phyloP scores from a whole-genome alignment of 2,797 vertebrate species.

The Lerista edwardsae region DNA sequence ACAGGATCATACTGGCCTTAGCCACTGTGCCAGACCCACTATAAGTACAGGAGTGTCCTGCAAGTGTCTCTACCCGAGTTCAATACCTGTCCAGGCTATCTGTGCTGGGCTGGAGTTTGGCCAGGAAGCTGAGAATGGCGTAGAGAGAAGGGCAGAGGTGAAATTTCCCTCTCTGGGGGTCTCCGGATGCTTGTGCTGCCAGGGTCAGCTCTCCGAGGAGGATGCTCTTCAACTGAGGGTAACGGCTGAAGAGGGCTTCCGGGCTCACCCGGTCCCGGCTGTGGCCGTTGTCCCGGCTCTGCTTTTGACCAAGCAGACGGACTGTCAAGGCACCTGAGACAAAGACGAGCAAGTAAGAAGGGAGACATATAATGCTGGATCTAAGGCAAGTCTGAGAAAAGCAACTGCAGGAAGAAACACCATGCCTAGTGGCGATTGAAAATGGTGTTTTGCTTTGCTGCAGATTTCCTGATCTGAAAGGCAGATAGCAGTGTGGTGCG shows the following conservation, averaged over 20 bases:
- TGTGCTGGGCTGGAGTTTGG: slow-evolving; percentile 86
- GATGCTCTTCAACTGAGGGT: slow-evolving; percentile 80
- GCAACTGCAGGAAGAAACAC: not conserved
- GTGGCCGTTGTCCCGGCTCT: slow-evolving; percentile 69
- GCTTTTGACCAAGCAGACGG: slow-evolving; percentile 86
- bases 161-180: slow-evolving; percentile 54
- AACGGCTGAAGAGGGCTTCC: slow-evolving; percentile 84
- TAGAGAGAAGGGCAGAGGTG: slow-evolving; percentile 84
- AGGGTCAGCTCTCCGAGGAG: slow-evolving; percentile 78
- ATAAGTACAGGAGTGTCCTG: not conserved
- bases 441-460: too few species aligned
- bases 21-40: too few species aligned
- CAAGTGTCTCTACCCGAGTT: not conserved
- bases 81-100: slow-evolving; percentile 77
- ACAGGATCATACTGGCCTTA: too few species aligned
- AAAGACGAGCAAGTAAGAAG: too few species aligned
- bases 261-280: slow-evolving; percentile 80
- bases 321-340: slow-evolving; percentile 83
- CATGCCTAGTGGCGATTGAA: too few species aligned
- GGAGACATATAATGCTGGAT: not conserved
- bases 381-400: not conserved
- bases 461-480: too few species aligned
- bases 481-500: too few species aligned
- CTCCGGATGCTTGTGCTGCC: slow-evolving; percentile 62
- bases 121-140: slow-evolving; percentile 86